Evolutionary conservation across 2,797 vertebrate species (phyloP), one percentile per base, ranked within the genome.

Genomic region (Lerista edwardsae): DNA sequence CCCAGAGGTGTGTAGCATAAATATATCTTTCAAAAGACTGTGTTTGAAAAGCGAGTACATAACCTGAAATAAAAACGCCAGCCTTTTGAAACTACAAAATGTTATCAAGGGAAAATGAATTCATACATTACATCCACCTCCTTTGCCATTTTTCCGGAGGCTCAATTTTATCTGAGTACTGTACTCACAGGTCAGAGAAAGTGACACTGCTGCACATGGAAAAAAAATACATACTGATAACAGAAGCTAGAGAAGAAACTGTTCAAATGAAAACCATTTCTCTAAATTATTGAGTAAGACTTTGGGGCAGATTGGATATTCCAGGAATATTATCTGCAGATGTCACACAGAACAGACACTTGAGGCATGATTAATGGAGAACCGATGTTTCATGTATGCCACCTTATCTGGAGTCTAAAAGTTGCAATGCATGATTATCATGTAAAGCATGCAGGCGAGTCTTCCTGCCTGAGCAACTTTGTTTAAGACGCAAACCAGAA

Each of bases 61-160:
- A 87, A 83, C 47, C 75, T 82, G 19, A 6, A 69, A 87, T 82
- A 90, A 67, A 79, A 1, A 84, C 31, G 77, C 69, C 14, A 81
- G 84, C n/a, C 79, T 47, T 88, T 83, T 0, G 0, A 25, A 85
- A 80, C 27, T 82, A 82, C 6, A 84, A 88, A 89, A 84, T 73
- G 2, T 85, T 88, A 91, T 67, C 69, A 75, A 77, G 88, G 51
- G 77, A 86, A 55, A 88, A 89, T 68, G 1, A 88, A 76, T 80
- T 81, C 7, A 29, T 61, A 51, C n/a, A 6, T 84, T 84, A 17
- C 83, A 73, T 81, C 84, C n/a, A 29, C 67, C 29, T 36, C 83
- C 47, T 93, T 84, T 86, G 51, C 21, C 81, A 59, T 75, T 68
- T n/a, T 82, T 65, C 69, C 82, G 78, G 76, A 25, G 88, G 87